Evolutionary conservation across 2,888 invertebrate genomes (phyloP), one percentile per base, ranked within the genome.

Genomic region (Luperina nickerlii): DNA sequence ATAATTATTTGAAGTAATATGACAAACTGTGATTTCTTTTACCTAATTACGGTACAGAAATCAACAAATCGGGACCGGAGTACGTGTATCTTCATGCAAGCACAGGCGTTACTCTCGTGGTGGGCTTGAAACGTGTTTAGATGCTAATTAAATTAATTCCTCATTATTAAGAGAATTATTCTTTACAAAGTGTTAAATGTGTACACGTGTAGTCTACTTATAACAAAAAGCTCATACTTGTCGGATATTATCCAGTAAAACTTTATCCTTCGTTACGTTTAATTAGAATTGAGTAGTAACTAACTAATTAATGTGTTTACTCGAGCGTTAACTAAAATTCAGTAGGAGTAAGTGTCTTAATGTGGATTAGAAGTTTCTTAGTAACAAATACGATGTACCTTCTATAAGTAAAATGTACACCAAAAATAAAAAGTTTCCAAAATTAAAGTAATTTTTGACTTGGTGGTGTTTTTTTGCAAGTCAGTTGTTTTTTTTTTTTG

Each of bases 221-320:
- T 72, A 27, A 42, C 24, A 45, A 27, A 51, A 32, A 8, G 5
- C 18, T 24, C 15, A 42, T 54, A 42, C 15, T 57, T 42, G 7
- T 63, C 20, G 4, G 51, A 68, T 32, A 42, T 72, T 71, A 24
- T 51, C 24, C 0, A 60, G 32, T 60, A 60, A n/a, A 57, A 60
- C n/a, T 79, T 73, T 45, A 74, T 62, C 71, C 68, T 72, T 72
- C 42, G 65, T 69, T 74, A 65, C 45, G 8, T 68, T 60, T 85
- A 74, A 77, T 81, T 62, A 66, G 65, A 74, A 77, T 74, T 60
- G 74, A 77, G 63, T 72, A 65, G 72, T 62, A 69, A 54, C 27
- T 76, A 45, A 71, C 60, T 81, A 81, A 85, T 81, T 62, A 85
- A 76, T 71, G 76, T 72, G 72, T 81, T 81, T 65, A 68, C 67